These are phyloP conservation scores for Gastrophryne carolinensis DNA, from an alignment of 2,797 vertebrate genomes.

Conservation along the genomic window DNA sequence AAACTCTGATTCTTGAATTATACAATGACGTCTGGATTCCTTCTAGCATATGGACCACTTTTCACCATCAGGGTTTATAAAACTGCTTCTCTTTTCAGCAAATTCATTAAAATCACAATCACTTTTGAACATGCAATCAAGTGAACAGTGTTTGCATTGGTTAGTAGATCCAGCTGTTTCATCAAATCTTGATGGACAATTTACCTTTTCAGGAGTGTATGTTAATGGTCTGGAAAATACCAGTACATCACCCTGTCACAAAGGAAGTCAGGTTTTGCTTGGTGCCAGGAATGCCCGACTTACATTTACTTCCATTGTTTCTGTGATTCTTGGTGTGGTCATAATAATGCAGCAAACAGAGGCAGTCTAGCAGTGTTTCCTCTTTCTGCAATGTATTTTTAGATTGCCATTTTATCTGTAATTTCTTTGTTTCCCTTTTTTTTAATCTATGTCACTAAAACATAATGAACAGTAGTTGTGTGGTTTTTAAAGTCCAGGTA, in stretches of 20 bases:
- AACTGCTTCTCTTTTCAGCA: slow-evolving; percentile 20
- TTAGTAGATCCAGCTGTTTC: slow-evolving; percentile 50
- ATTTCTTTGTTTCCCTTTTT: not conserved
- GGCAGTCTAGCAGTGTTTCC: not conserved
- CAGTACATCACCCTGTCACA: slow-evolving; percentile 49
- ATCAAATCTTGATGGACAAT: slow-evolving; percentile 51
- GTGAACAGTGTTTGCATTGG: slow-evolving; percentile 46
- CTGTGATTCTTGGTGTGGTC: not conserved
- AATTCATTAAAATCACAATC: slow-evolving; percentile 45
- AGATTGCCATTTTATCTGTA: not conserved
- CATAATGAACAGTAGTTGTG: too few species aligned
- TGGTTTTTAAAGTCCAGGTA: not conserved
- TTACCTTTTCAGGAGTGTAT: slow-evolving; percentile 48
- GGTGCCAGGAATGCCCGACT: slow-evolving; percentile 25
- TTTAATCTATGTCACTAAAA: too few species aligned
- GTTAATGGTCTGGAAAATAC: slow-evolving; percentile 50
- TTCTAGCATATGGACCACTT: slow-evolving; percentile 13
- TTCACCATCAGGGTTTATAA: slow-evolving; percentile 35
- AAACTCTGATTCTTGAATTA: not conserved
- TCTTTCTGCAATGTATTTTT: slow-evolving; percentile 4
- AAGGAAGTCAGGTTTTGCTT: slow-evolving; percentile 39
- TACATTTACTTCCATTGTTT: slow-evolving; percentile 44
- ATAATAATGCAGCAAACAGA: slow-evolving; percentile 1
- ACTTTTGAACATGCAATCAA: slow-evolving; percentile 51
- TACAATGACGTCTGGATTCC: not conserved